Conservation (phyloP, 2,888 invertebrate genomes). For the Aspidiotus rigidus region DNA sequence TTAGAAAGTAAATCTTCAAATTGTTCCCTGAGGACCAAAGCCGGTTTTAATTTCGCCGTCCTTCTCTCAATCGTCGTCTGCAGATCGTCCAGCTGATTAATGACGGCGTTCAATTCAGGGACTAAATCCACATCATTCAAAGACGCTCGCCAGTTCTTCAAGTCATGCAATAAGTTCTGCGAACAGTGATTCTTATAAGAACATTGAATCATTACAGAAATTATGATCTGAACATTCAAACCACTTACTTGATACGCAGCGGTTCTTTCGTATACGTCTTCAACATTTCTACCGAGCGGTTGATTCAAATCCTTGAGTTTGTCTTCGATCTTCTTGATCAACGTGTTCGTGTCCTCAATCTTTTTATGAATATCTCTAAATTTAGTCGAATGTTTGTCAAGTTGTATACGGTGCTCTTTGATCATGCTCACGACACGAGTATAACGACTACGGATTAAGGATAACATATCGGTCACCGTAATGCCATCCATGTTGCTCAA, state of each 20-base stretch:
- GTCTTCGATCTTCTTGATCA: constrained; percentile 59
- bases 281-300: constrained; percentile 76
- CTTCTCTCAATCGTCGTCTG: constrained; percentile 78
- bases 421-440: constrained; percentile 62
- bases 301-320: constrained; percentile 72
- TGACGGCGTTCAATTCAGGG: constrained; percentile 67
- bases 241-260: constrained; percentile 55
- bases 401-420: constrained; percentile 60
- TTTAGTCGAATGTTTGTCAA: constrained; percentile 65
- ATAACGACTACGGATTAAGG: constrained; percentile 67
- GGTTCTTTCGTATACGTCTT: constrained; percentile 78
- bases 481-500: constrained; percentile 78
- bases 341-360: constrained; percentile 53
- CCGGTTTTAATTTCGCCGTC: constrained; percentile 66
- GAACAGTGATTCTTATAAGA: not conserved
- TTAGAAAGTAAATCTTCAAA: constrained; percentile 78
- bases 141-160: constrained; percentile 58
- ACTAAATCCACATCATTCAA: constrained; percentile 62
- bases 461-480: constrained; percentile 69
- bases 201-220: no score
- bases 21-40: constrained; percentile 73
- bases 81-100: constrained; percentile 75
- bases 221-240: not conserved
- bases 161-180: constrained; percentile 58
- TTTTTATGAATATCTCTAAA: constrained; percentile 64